These are phyloP conservation scores for Oryzias javanicus DNA, from an alignment of 2,113 vertebrate species.

Conservation along the genomic window DNA sequence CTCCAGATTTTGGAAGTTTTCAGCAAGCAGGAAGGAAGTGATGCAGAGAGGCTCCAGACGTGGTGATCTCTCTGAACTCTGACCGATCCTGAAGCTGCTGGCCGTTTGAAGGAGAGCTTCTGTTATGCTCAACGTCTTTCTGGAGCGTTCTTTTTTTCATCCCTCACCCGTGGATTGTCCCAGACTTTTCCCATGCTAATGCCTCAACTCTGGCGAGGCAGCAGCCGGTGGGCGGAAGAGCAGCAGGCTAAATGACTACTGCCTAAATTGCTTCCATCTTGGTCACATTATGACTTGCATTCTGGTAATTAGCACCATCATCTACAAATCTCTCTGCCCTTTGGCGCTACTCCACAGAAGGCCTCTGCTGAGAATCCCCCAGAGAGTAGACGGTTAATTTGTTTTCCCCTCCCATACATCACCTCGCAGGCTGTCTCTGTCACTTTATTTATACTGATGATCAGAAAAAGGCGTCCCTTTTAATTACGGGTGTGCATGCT, in stretches of 20 bases:
- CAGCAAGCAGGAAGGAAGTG: too few relatives aligned
- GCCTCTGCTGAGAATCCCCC: slow-evolving; percentile 65
- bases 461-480: slow-evolving; percentile 51
- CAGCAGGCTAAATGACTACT: slow-evolving; percentile 85
- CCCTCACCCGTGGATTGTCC: slow-evolving; percentile 39
- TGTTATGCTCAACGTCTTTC: slow-evolving; percentile 17
- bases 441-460: slow-evolving; percentile 57
- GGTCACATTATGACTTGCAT: slow-evolving; percentile 83
- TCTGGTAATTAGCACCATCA: slow-evolving; percentile 90
- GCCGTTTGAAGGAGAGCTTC: background rate
- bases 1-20: too few relatives aligned
- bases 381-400: slow-evolving; percentile 69
- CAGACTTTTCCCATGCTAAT: slow-evolving; percentile 66
- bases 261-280: slow-evolving; percentile 90
- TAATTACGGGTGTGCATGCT: slow-evolving; percentile 56
- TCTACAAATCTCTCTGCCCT: slow-evolving; percentile 86
- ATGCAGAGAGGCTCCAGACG: slow-evolving; percentile 22
- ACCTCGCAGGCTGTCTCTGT: slow-evolving; percentile 59
- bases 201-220: slow-evolving; percentile 62
- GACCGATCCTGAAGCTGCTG: too few relatives aligned
- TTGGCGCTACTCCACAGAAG: slow-evolving; percentile 78
- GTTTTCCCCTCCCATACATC: slow-evolving; percentile 73
- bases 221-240: slow-evolving; percentile 82
- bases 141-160: slow-evolving; percentile 24
- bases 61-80: background rate